Conservation (phyloP, 2,113 vertebrate species). For the Cyrtonyx montezumae region DNA sequence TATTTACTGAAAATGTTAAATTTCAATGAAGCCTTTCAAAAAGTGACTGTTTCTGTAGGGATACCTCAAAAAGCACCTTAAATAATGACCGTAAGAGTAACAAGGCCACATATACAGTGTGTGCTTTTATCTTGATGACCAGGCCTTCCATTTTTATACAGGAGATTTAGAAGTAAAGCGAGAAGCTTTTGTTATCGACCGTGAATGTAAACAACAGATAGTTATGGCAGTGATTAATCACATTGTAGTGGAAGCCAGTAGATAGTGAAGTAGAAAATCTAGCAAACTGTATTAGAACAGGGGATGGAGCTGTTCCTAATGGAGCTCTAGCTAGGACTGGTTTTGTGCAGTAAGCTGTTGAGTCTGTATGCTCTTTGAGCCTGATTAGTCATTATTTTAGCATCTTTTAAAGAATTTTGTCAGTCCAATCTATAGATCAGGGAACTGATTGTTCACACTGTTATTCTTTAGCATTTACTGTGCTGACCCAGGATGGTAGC, state of each 20-base stretch:
- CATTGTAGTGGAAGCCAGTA: not conserved
- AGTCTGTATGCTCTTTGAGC: not conserved
- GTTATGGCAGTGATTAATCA: not conserved
- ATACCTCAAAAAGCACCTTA: not conserved
- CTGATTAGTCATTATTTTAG: not conserved
- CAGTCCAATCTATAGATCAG: not conserved
- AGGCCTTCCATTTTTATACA: not conserved
- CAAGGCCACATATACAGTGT: not conserved
- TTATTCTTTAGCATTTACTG: not conserved
- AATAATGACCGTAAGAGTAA: not conserved
- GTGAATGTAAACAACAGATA: not conserved
- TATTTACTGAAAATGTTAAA: not conserved
- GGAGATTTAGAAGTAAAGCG: not conserved
- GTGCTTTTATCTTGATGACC: not conserved
- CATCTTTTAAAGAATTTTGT: not conserved
- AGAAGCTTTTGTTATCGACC: not conserved
- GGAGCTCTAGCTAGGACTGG: not conserved
- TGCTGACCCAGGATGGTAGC: not conserved
- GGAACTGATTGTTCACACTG: not conserved
- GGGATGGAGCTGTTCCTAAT: not conserved
- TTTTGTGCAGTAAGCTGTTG: not conserved
- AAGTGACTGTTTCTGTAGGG: not conserved
- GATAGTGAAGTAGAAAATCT: not conserved
- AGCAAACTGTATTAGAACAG: not conserved
- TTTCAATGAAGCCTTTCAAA: not conserved